Base-by-base conservation (phyloP, 2,888 invertebrate genomes). In the Lithosia quadra region DNA sequence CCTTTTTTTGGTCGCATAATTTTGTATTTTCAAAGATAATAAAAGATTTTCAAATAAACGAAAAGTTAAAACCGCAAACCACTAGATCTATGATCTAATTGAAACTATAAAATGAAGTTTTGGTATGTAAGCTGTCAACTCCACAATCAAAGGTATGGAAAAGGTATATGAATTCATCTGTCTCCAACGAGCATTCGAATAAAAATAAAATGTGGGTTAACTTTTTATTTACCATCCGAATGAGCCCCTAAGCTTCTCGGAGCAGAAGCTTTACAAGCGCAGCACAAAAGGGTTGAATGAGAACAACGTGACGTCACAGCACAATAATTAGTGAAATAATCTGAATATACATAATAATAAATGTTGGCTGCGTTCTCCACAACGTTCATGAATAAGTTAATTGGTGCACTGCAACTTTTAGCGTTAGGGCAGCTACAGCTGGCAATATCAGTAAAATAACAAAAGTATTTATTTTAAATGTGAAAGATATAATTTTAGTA, bases 351-450 rank as follows among this genome's bases (percentile, higher is more conserved):
- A 80, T 79, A 76, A 74, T 69, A 71, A 13, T 74, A 74, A 77
- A 81, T 67, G 80, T 67, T 67, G 64, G 76, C 78, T 68, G 69
- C 72, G 75, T 69, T 83, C 84, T 82, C 82, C 82, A 77, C 65
- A 72, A 74, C 84, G 78, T 86, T 91, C 92, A 92, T 92, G 91
- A 92, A 92, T 92, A 92, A 91, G 84, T 90, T 91, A 92, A 92
- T 90, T 90, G 88, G 85, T 81, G 81, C 76, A 79, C 74, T 83
- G 87, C 84, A 83, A 79, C 79, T 81, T 82, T 81, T 77, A 76
- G 75, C 71, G 65, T 76, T 65, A 77, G 74, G 80, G 53, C 62
- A 39, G 67, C 59, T 74, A 62, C 73, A 76, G 71, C 39, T 55
- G 58, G 34, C 36, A 49, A 49, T 3, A 49, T n/a, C 9, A 9